Evolutionary conservation across 53 echinoderm and acorn worm species (phyloP).

Genomic region (Echinometra lucunter): DNA sequence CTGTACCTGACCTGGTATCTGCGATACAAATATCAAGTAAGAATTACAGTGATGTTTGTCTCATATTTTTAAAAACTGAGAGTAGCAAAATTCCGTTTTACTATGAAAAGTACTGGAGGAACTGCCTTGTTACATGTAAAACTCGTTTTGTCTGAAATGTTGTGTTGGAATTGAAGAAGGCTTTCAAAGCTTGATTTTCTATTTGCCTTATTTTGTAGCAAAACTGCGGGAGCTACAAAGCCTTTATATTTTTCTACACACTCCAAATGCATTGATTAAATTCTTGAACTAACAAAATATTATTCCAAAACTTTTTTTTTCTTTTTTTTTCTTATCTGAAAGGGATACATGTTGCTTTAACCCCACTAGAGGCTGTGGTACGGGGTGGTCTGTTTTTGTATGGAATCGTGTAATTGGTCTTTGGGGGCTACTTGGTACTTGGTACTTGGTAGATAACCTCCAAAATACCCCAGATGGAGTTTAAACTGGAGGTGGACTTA

Average conservation of each 20-base stretch:
- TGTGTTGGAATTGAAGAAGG: background rate
- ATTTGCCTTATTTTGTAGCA: background rate
- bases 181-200: slow-evolving; percentile 34
- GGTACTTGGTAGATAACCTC: too few species aligned
- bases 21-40: too few species aligned
- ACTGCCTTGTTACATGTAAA: background rate
- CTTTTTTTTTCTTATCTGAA: background rate
- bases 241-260: slow-evolving; percentile 38
- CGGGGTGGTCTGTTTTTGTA: slow-evolving; percentile 1
- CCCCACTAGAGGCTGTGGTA: background rate
- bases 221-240: background rate
- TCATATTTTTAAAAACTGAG: too few species aligned
- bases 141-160: background rate
- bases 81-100: background rate
- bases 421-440: background rate
- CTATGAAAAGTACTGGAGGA: background rate
- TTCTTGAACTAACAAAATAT: slow-evolving; percentile 33
- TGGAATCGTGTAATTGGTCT: background rate
- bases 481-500: too few species aligned
- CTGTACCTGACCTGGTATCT: background rate
- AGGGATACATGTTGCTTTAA: background rate
- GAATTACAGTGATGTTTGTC: too few species aligned
- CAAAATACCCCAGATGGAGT: too few species aligned
- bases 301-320: background rate
- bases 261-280: slow-evolving; percentile 17